Conservation (phyloP, 2,888 invertebrate genomes). For the Stomorhina lunata region DNA sequence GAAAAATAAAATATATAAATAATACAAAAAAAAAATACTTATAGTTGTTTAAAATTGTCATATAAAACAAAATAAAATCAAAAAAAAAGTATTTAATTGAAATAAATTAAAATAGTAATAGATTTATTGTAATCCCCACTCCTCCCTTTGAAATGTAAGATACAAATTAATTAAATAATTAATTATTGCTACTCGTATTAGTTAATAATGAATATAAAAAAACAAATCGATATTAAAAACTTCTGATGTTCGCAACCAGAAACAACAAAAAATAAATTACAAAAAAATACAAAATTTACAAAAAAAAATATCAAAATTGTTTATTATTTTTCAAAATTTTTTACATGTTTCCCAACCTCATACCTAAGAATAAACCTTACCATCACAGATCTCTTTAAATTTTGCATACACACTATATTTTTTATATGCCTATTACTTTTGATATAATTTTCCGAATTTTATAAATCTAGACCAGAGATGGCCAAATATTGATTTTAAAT, state of each 20-base stretch:
- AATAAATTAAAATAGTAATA: slow-evolving; percentile 47
- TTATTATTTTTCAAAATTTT: slow-evolving; percentile 29
- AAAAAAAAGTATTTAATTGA: slow-evolving; percentile 7
- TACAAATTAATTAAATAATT: slow-evolving; percentile 37
- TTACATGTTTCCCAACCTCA: no score
- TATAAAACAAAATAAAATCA: slow-evolving; percentile 9
- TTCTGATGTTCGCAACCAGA: slow-evolving; percentile 51
- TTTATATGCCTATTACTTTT: no score
- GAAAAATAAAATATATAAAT: slow-evolving; percentile 13
- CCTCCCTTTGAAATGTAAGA: slow-evolving; percentile 42
- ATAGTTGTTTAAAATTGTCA: slow-evolving; percentile 31
- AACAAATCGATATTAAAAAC: slow-evolving; percentile 40
- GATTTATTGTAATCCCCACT: slow-evolving; percentile 46
- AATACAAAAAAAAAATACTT: neutral
- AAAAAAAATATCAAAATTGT: slow-evolving; percentile 10
- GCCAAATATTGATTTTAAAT: no score
- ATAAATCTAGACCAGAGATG: no score
- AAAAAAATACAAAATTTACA: slow-evolving; percentile 25
- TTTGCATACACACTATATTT: no score
- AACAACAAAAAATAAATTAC: slow-evolving; percentile 41
- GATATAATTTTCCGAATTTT: no score
- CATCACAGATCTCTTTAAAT: no score
- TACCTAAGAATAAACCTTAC: no score
- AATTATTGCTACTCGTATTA: slow-evolving; percentile 62
- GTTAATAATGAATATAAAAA: slow-evolving; percentile 37